Percentiles rank a stretch among this genome's conserved stretches.
phyloP scores from a whole-genome alignment of 1,140 invertebrate species.

The Lasaia peninsularis region DNA sequence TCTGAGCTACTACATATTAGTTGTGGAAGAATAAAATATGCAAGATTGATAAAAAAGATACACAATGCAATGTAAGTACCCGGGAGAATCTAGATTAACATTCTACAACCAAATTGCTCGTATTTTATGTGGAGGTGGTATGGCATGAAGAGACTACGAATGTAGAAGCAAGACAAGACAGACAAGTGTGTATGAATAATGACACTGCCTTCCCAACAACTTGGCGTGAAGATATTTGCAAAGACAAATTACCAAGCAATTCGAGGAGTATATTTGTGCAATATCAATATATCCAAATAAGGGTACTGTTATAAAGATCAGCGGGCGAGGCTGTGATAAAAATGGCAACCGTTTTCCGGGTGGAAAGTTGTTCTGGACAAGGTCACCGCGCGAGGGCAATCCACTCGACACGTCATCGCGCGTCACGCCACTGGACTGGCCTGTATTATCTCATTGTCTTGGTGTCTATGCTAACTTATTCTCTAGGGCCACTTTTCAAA shows the following conservation, averaged over 20 bases:
- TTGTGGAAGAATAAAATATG: too few relatives aligned
- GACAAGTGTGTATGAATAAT: too few relatives aligned
- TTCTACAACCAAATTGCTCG: too few relatives aligned
- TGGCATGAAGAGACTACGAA: too few relatives aligned
- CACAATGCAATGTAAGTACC: too few relatives aligned
- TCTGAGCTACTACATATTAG: too few relatives aligned
- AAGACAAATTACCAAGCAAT: neutral
- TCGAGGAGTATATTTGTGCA: slow-evolving; percentile 4
- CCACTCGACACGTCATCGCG: slow-evolving; percentile 2
- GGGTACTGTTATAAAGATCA: slow-evolving; percentile 33
- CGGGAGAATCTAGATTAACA: too few relatives aligned
- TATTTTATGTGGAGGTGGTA: too few relatives aligned
- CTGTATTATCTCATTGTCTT: neutral
- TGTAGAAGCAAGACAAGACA: too few relatives aligned
- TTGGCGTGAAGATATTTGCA: neutral
- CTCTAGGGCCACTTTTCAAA: too few relatives aligned
- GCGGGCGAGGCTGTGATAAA: slow-evolving; percentile 35
- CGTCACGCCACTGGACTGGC: slow-evolving; percentile 22
- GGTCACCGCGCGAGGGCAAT: slow-evolving; percentile 42
- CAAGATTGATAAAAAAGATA: too few relatives aligned
- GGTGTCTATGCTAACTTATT: too few relatives aligned
- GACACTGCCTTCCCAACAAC: neutral
- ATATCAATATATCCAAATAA: slow-evolving; percentile 33
- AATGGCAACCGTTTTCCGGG: slow-evolving; percentile 49
- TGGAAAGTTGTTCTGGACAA: slow-evolving; percentile 61